Base-by-base conservation (phyloP, 2,113 vertebrate species). In the Malurus melanocephalus region DNA sequence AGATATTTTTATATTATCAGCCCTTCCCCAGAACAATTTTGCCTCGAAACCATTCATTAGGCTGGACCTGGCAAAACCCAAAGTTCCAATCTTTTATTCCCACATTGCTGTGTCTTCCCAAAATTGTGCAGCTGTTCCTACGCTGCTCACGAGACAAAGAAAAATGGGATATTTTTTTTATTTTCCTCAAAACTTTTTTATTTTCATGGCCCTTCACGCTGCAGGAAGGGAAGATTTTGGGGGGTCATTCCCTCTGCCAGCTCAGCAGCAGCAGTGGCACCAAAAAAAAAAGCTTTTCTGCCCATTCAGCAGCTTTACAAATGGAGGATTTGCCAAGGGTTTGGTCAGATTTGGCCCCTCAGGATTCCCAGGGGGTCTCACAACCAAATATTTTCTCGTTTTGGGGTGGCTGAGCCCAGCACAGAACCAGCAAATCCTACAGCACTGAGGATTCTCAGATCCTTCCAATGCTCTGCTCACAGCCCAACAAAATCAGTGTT, bases 141-240 rank as follows among this genome's bases (percentile, higher is more conserved):
- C 0, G 0, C 11, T 33, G 10, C n/a, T 56, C 40, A 20, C 8
- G 5, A 73, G 32, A 71, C 28, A 89, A 57, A 80, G 5, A 18
- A 13, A 75, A 40, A 22, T 20, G 3, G 21, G 13, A 30, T n/a
- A 3, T 26, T 56, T 43, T 43, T 73, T 52, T 48, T 0, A 7
- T 35, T 55, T 59, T 80, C n/a, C 22, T 82, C 23, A 3, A 18
- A 74, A 7, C 1, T 4, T 73, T 67, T 88, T 64, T n/a, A 14
- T 13, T 72, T 62, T 42, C 16, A 30, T 9, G 23, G 43, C 26
- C 38, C 38, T 38, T 38, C 38, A 38, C 38, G 10, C 15, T 42
- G 23, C 16, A 9, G 43, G 21, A 69, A 66, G 9, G 5, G 26
- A 28, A 62, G 17, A 27, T n/a, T n/a, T 20, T 19, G 11, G 49